phyloP scores from a whole-genome alignment of 2,113 vertebrate species.

The Balaeniceps rex region DNA sequence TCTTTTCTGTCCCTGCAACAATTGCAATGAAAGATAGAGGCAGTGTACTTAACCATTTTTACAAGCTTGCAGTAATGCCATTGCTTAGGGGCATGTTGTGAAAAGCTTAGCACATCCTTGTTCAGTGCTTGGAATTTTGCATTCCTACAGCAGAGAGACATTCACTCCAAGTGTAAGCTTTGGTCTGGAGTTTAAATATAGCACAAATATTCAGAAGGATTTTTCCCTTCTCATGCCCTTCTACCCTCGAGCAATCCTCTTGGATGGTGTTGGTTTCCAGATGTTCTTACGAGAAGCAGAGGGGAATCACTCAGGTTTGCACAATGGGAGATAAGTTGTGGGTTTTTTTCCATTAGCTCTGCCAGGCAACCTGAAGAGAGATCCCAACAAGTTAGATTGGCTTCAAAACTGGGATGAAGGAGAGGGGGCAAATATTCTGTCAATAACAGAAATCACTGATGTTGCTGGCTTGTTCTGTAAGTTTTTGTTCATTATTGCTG shows the following conservation, averaged over 20 bases:
- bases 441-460: neutral
- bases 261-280: slow-evolving; percentile 26
- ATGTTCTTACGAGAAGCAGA: slow-evolving; percentile 26
- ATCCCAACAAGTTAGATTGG: neutral
- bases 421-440: neutral
- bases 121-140: neutral
- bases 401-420: neutral
- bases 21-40: neutral
- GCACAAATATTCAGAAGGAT: slow-evolving; percentile 23
- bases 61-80: neutral
- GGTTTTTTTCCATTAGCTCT: neutral
- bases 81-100: slow-evolving; percentile 6
- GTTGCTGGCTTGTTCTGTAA: neutral
- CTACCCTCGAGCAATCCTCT: slow-evolving; percentile 21
- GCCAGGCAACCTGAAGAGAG: neutral
- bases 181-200: slow-evolving; percentile 57
- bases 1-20: neutral
- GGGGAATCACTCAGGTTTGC: neutral
- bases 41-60: neutral
- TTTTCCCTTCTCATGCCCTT: slow-evolving; percentile 62
- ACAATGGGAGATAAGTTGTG: neutral
- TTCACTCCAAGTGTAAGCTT: slow-evolving; percentile 9
- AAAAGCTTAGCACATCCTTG: slow-evolving; percentile 32
- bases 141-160: slow-evolving; percentile 5
- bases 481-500: neutral